Percentiles rank a stretch among this genome's conserved stretches.
Evolutionary conservation across 2,113 vertebrate genomes (phyloP).

Genomic region (Dolichotis patagonum): DNA sequence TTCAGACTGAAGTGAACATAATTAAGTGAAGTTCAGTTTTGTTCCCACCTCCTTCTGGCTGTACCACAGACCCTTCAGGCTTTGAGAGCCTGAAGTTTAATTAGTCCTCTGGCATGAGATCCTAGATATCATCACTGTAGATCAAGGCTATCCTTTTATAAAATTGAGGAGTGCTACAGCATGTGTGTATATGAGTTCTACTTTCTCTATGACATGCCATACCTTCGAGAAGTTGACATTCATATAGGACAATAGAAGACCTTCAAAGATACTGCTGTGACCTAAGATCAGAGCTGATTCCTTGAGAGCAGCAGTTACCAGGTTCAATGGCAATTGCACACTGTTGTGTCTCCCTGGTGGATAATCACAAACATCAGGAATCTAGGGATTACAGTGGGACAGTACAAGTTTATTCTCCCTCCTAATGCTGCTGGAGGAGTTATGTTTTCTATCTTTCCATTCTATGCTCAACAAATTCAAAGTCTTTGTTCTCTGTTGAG

Average conservation of each 20-base stretch:
- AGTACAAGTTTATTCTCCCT: neutral
- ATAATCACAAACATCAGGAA: neutral
- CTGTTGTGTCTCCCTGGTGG: neutral
- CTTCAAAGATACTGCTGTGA: neutral
- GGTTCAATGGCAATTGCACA: neutral
- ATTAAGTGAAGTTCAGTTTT: neutral
- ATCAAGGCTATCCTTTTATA: neutral
- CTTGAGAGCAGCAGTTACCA: neutral
- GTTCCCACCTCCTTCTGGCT: neutral
- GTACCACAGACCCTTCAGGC: neutral
- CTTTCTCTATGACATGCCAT: neutral
- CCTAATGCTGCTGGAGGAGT: neutral
- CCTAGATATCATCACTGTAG: neutral
- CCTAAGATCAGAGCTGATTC: neutral
- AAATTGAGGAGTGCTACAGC: neutral
- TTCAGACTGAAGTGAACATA: neutral
- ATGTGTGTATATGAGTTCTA: neutral
- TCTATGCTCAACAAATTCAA: constrained; percentile 21
- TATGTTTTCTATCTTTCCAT: neutral
- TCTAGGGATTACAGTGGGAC: neutral
- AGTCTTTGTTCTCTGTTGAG: constrained; percentile 8
- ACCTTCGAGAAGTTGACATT: neutral
- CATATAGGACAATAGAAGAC: neutral
- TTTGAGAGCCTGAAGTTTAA: neutral
- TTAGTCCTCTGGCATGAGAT: neutral